Conservation (phyloP, 2,888 invertebrate genomes). For the Ectobius pallidus region DNA sequence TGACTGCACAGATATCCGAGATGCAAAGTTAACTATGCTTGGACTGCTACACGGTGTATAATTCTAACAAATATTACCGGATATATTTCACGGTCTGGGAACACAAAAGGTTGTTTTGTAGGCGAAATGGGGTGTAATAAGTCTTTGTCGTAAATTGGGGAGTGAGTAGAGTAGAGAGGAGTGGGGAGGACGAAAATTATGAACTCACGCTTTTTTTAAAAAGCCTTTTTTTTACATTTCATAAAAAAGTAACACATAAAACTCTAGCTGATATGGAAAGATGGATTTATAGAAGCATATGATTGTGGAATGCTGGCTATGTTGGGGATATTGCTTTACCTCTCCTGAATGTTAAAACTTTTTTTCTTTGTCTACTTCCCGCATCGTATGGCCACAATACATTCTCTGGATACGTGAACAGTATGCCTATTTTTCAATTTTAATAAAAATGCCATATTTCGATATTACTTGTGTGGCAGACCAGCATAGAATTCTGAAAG, state of each 20-base stretch:
- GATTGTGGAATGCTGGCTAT: neutral
- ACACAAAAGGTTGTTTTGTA: conserved; percentile 35
- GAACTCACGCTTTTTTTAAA: conserved; percentile 1
- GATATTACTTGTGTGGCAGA: too few species aligned
- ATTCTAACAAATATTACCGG: conserved; percentile 32
- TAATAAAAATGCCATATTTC: too few species aligned
- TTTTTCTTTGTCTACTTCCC: too few species aligned
- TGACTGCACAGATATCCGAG: neutral
- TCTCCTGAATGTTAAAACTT: neutral
- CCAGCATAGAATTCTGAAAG: too few species aligned
- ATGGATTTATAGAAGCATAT: neutral
- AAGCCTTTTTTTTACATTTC: neutral
- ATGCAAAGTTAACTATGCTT: neutral
- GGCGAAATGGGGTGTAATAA: conserved; percentile 32
- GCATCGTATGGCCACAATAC: too few species aligned
- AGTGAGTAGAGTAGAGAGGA: neutral
- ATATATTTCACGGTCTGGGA: conserved; percentile 32
- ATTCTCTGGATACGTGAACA: too few species aligned
- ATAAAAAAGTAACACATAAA: conserved; percentile 2
- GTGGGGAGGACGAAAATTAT: neutral
- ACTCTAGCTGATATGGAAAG: neutral
- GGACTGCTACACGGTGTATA: neutral
- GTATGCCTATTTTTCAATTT: too few species aligned
- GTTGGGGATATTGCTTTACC: neutral
- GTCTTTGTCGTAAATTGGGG: conserved; percentile 24